Percentiles rank a stretch among this genome's conserved stretches.
phyloP scores from a whole-genome alignment of 2,888 invertebrate species.

The Eulithis testata region DNA sequence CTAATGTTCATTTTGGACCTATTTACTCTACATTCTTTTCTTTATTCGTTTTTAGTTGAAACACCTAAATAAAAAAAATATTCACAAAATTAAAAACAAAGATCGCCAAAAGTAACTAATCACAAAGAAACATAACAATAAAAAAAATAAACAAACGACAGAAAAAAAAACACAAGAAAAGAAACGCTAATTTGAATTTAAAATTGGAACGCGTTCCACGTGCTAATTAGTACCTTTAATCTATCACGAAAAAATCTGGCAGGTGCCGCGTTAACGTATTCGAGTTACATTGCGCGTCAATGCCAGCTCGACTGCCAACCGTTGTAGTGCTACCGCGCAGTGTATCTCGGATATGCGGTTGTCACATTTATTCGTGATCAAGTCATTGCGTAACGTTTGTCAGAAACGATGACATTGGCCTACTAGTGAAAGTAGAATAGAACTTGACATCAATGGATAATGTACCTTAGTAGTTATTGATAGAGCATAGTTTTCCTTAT shows the following conservation, averaged over 20 bases:
- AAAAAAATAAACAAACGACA: not conserved
- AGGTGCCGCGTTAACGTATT: too few relatives aligned
- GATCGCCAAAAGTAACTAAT: too few relatives aligned
- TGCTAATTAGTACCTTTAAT: conserved; percentile 44
- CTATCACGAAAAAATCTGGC: too few relatives aligned
- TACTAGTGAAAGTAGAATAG: conserved; percentile 74
- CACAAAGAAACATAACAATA: not conserved
- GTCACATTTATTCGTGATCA: too few relatives aligned
- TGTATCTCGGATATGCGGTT: too few relatives aligned
- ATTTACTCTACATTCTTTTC: not conserved
- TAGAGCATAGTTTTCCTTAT: conserved; percentile 4
- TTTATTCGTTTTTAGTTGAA: too few relatives aligned
- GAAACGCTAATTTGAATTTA: conserved; percentile 14
- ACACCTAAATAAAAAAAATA: too few relatives aligned
- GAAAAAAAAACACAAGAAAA: not conserved
- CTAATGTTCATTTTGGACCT: conserved; percentile 15
- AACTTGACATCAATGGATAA: conserved; percentile 19
- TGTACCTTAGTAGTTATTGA: conserved; percentile 1
- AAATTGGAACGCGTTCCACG: conserved; percentile 39
- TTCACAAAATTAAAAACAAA: too few relatives aligned
- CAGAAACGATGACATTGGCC: conserved; percentile 80
- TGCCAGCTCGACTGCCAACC: too few relatives aligned
- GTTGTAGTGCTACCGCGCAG: too few relatives aligned
- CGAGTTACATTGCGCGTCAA: too few relatives aligned
- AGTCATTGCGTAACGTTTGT: conserved; percentile 53